phyloP scores from a whole-genome alignment of 2,113 vertebrate genomes.

The Psittacus erithacus region DNA sequence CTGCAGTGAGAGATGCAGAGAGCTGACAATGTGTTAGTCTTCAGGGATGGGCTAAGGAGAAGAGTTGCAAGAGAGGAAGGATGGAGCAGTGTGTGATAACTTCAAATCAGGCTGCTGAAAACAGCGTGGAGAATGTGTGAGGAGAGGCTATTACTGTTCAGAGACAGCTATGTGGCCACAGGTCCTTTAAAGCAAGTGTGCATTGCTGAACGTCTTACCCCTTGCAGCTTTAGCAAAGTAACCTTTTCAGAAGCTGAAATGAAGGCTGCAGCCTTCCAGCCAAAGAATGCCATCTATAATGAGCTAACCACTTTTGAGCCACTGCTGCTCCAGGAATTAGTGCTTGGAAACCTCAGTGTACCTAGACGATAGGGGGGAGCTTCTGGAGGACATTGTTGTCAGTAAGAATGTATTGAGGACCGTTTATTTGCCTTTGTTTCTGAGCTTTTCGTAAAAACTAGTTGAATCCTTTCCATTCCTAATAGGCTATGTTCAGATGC shows the following conservation, averaged over 20 bases:
- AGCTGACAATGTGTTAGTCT: background rate
- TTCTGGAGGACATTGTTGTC: background rate
- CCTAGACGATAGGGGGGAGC: background rate
- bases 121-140: background rate
- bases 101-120: background rate
- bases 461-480: constrained; percentile 5
- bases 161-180: background rate
- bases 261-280: constrained; percentile 1
- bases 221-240: background rate
- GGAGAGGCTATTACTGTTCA: background rate
- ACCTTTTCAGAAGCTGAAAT: constrained; percentile 3
- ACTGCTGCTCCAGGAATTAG: constrained; percentile 15
- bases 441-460: constrained; percentile 13
- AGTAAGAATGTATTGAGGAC: background rate
- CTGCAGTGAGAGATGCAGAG: background rate
- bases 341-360: background rate
- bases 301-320: background rate
- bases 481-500: background rate
- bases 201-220: background rate
- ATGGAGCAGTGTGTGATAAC: background rate
- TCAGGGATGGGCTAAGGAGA: background rate
- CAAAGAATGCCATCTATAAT: background rate
- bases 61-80: background rate
- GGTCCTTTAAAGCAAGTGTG: background rate
- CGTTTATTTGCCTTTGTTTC: constrained; percentile 27